Conservation (phyloP, 2,888 invertebrate species). For the Conistra vaccinii region DNA sequence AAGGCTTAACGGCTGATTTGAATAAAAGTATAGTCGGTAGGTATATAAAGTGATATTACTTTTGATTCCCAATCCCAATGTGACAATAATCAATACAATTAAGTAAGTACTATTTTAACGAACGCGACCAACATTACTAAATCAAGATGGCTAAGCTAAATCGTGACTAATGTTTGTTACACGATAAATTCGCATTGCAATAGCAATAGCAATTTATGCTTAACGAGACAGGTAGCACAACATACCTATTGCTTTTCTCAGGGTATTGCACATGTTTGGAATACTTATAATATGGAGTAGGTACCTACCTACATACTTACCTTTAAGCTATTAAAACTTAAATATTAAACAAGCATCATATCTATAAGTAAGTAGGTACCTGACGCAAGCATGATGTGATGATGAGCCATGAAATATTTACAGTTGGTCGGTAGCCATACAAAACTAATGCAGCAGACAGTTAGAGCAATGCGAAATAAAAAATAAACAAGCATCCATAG, state of each 20-base stretch:
- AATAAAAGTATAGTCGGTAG: conserved; percentile 23
- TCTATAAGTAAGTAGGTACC: not conserved
- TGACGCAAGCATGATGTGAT: not conserved
- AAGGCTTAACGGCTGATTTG: conserved; percentile 10
- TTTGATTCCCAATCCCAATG: conserved; percentile 8
- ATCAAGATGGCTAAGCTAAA: conserved; percentile 38
- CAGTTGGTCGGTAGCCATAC: not conserved
- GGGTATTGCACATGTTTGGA: conserved; percentile 15
- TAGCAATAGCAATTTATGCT: conserved; percentile 19
- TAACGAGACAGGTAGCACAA: conserved; percentile 8
- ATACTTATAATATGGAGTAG: conserved; percentile 8
- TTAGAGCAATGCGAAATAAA: not conserved
- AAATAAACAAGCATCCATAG: not conserved
- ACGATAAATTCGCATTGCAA: conserved; percentile 30
- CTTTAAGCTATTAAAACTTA: too few relatives aligned
- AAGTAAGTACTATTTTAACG: not conserved
- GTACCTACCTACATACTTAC: not conserved
- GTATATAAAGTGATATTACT: conserved; percentile 17
- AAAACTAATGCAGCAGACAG: not conserved
- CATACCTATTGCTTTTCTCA: conserved; percentile 23
- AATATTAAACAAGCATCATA: not conserved
- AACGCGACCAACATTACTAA: conserved; percentile 14
- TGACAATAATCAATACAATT: conserved; percentile 2
- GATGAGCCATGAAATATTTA: not conserved
- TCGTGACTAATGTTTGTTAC: conserved; percentile 30